Evolutionary conservation across 2,113 vertebrate species (phyloP).

Genomic region (Sigmodon hispidus): DNA sequence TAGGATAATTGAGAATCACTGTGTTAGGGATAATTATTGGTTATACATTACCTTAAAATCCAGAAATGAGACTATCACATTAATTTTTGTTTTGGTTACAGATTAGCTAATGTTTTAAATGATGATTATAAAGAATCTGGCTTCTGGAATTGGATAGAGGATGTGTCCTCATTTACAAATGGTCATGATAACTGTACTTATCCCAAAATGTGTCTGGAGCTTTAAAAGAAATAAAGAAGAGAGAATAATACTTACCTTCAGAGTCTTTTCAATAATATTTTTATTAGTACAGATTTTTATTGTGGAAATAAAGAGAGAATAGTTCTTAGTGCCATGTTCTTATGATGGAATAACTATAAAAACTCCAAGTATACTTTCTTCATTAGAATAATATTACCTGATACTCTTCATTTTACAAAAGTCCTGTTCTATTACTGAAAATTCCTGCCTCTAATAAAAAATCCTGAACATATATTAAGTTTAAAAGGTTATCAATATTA

Average conservation of each 20-base stretch:
- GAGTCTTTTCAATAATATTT: conserved; percentile 34
- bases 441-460: conserved; percentile 46
- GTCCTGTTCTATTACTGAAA: conserved; percentile 20
- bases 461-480: not conserved
- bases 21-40: not conserved
- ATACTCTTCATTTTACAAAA: conserved; percentile 35
- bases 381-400: conserved; percentile 49
- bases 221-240: conserved; percentile 51
- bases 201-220: not conserved
- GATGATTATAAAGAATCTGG: conserved; percentile 8
- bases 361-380: conserved; percentile 32
- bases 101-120: not conserved
- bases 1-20: not conserved
- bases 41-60: not conserved
- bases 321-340: not conserved
- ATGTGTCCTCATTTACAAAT: conserved; percentile 45
- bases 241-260: conserved; percentile 36
- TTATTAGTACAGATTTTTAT: conserved; percentile 55
- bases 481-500: conserved; percentile 44
- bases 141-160: not conserved
- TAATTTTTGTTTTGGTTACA: conserved; percentile 31
- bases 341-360: conserved; percentile 42
- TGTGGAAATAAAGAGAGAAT: conserved; percentile 49
- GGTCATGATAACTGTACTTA: conserved; percentile 39
- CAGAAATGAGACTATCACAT: not conserved